Evolutionary conservation across 2,888 invertebrate species (phyloP), one percentile per base, ranked within the genome.

Genomic region (Digitonthophagus gazella): DNA sequence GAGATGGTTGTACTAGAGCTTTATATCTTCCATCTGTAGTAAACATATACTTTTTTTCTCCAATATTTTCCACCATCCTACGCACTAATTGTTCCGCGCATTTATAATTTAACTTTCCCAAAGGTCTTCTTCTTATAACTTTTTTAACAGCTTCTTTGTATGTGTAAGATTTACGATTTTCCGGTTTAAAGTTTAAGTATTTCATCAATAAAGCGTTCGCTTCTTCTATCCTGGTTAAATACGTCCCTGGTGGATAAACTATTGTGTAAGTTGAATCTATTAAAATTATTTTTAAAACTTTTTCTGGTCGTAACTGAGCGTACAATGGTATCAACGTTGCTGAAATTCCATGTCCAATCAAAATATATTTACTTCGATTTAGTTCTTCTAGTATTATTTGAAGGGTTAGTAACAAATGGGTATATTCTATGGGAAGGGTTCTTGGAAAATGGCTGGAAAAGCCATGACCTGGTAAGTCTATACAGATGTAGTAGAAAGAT

Each of bases 391-490:
- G 67, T 6, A 80, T 71, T 55, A 78, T 63, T 72, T 75, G 78
- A 64, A 78, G 76, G 1, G 74, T 73, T n/a, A 85, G 81, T 6
- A 86, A 75, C 71, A 85, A 78, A 72, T 87, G 85, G 15, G 83
- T 78, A 0, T 55, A 65, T 20, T 67, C 61, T 5, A 68, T 15
- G 11, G 68, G 70, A 4, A 68, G 28, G 71, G 76, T 69, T 11
- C 74, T 72, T 0, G 87, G 87, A 57, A 85, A 84, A 15, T 84
- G 85, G 67, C 86, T 86, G 0, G 89, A 89, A 56, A 79, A 83
- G 0, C 89, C 89, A 72, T 85, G 88, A 0, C 91, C 88, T 0
- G 90, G 90, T 1, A 89, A 78, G 74, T 90, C 90, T 58, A 85
- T 76, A 70, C 83, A 82, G 22, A 85, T 80, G 74, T 78, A 87